A percentile compares a stretch with the other conserved stretches of the same genome.
phyloP scores from a whole-genome alignment of 2,888 invertebrate genomes.

The Charanyca ferruginea region DNA sequence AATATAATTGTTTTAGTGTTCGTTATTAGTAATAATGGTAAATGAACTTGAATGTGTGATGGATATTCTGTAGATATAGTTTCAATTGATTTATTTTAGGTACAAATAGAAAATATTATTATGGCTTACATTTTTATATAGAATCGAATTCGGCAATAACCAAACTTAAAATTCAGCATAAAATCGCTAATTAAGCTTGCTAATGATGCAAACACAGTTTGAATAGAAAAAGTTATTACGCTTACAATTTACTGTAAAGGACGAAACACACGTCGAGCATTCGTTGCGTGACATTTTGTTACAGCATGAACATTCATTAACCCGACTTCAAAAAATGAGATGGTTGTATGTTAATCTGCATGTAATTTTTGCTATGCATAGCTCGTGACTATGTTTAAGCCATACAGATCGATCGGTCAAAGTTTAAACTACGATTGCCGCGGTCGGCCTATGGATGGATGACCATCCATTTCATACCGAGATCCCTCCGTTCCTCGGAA shows the following conservation, averaged over 20 bases:
- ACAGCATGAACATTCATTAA: no score
- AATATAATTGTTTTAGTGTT: constrained; percentile 23
- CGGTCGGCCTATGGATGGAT: no score
- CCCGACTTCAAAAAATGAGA: no score
- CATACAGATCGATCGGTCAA: no score
- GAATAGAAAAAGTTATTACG: constrained; percentile 17
- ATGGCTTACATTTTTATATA: constrained; percentile 48
- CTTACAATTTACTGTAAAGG: constrained; percentile 5
- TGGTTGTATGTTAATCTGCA: no score
- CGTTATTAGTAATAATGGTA: constrained; percentile 35
- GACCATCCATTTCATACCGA: no score
- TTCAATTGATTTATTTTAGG: constrained; percentile 55
- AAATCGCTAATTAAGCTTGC: constrained; percentile 11
- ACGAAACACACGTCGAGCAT: not conserved
- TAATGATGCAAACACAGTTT: constrained; percentile 22
- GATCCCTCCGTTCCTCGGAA: no score
- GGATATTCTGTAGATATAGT: constrained; percentile 32
- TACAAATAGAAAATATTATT: constrained; percentile 61
- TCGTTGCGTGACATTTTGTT: no score
- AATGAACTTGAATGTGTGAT: constrained; percentile 42
- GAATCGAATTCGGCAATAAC: constrained; percentile 23
- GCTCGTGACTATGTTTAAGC: no score
- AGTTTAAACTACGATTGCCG: no score
- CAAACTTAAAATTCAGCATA: constrained; percentile 7
- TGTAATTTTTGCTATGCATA: no score